A percentile compares a stretch with the other conserved stretches of the same genome.
phyloP scores from a whole-genome alignment of 2,888 invertebrate genomes.

The Leucophora obtusa region DNA sequence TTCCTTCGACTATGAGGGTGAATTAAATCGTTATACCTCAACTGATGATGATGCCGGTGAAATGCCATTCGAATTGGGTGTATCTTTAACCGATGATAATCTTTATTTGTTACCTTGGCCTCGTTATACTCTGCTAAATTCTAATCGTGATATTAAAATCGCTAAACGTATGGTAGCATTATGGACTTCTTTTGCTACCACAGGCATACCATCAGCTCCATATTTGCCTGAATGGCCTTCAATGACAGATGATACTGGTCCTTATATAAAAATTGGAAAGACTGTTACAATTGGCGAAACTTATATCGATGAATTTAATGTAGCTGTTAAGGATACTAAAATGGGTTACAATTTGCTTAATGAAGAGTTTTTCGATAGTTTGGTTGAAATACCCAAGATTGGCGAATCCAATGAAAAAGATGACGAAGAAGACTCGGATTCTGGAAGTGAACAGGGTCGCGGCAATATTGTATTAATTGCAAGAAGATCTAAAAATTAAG shows the following conservation, averaged over 20 bases:
- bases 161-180: constrained; percentile 79
- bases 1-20: constrained; percentile 79
- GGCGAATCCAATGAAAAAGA: constrained; percentile 47
- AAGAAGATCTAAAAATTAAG: constrained; percentile 60
- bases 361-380: constrained; percentile 73
- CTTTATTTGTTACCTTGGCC: constrained; percentile 80
- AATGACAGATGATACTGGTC: constrained; percentile 75
- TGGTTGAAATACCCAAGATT: constrained; percentile 66
- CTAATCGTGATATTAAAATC: constrained; percentile 76
- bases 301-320: constrained; percentile 75
- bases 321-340: constrained; percentile 71
- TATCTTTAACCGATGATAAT: constrained; percentile 82
- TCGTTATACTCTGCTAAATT: constrained; percentile 71
- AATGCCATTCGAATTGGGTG: constrained; percentile 79
- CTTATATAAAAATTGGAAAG: constrained; percentile 75
- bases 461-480: constrained; percentile 70
- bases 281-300: constrained; percentile 72
- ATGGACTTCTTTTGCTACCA: constrained; percentile 77
- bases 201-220: constrained; percentile 73
- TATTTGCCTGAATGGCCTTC: constrained; percentile 74
- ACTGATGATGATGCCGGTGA: constrained; percentile 76
- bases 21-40: constrained; percentile 75
- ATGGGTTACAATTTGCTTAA: constrained; percentile 73
- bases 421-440: constrained; percentile 51
- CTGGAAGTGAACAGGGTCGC: constrained; percentile 61